Evolutionary conservation across 1,140 invertebrate species (phyloP).

Genomic region (Eueides isabella): DNA sequence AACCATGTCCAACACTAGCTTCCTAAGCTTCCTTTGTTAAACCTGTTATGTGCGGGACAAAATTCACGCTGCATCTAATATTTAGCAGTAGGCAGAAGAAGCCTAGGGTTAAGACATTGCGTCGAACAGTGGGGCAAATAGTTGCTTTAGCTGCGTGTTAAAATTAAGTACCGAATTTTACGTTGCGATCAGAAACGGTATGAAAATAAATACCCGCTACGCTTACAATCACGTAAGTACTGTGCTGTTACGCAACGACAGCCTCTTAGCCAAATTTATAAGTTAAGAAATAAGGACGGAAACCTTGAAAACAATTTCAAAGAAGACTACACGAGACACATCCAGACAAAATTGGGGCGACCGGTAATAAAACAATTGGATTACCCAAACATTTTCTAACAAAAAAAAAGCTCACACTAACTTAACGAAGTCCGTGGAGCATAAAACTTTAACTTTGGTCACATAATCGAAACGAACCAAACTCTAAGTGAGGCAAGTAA

Average conservation of each 20-base stretch:
- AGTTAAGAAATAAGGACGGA: not conserved
- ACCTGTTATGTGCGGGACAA: too few relatives aligned
- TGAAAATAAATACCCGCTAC: too few relatives aligned
- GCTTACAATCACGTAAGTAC: too few relatives aligned
- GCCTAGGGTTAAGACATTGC: too few relatives aligned
- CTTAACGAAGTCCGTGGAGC: conserved; percentile 26
- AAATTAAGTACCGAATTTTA: too few relatives aligned
- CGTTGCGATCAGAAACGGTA: too few relatives aligned
- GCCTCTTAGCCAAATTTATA: not conserved
- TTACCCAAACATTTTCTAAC: conserved; percentile 34
- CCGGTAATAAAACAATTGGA: conserved; percentile 6
- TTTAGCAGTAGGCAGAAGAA: too few relatives aligned
- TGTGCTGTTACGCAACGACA: not conserved
- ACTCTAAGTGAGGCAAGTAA: conserved; percentile 45
- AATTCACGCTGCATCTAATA: too few relatives aligned
- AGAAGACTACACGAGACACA: conserved; percentile 26
- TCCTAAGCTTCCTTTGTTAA: too few relatives aligned
- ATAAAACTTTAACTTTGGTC: conserved; percentile 39
- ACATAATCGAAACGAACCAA: conserved; percentile 62
- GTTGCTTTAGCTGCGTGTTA: too few relatives aligned
- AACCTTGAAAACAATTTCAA: conserved; percentile 33
- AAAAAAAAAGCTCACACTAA: conserved; percentile 6
- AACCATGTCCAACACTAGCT: too few relatives aligned
- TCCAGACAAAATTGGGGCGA: not conserved
- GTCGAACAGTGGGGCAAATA: too few relatives aligned